Base-by-base conservation (phyloP, 2,113 vertebrate species). In the Salminus brasiliensis region DNA sequence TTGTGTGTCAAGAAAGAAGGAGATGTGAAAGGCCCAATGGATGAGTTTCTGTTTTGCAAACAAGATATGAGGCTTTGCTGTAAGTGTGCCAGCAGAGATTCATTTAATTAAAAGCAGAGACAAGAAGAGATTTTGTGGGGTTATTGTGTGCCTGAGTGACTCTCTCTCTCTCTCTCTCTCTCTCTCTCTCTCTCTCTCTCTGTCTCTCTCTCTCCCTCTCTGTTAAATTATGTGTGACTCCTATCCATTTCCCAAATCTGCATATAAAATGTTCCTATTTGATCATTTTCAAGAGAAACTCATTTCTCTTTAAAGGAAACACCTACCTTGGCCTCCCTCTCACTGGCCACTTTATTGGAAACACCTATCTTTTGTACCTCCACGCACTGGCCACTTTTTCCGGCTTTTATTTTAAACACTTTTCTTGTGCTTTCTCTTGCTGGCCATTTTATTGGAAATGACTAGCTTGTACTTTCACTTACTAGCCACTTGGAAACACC, bases 71-170 rank as follows among this genome's bases (percentile, higher is more conserved):
- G 10, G 41, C n/a, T 52, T 76, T 70, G 29, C 49, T 70, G 72
- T 66, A 39, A 74, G 52, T 8, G 71, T 66, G 82, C 77, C 80
- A 81, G 47, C 74, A 10, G 53, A 71, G 70, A 74, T 71, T 59
- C 10, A 76, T 69, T 81, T 39, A 12, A 87, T 82, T 85, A 79
- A 70, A 82, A 81, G 68, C 62, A 53, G 67, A 81, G 80, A 75
- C 68, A 15, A 53, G 65, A 21, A 36, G 32, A n/a, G 32, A n/a
- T 23, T 81, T 71, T 18, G 15, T 55, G 57, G 59, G 66, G 68
- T 39, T 41, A 29, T 29, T 47, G 23, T 32, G 34, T 76, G 36
- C 1, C 43, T 30, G 23, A 16, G n/a, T 76, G 36, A 27, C 39
- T 63, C 23, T 39, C 8, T 6, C 29, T 34, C 43, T 76, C n/a